Percentiles rank a stretch among this genome's conserved stretches.
Evolutionary conservation across 2,113 vertebrate species (phyloP).

Genomic region (Ophthalmolycus amberensis): DNA sequence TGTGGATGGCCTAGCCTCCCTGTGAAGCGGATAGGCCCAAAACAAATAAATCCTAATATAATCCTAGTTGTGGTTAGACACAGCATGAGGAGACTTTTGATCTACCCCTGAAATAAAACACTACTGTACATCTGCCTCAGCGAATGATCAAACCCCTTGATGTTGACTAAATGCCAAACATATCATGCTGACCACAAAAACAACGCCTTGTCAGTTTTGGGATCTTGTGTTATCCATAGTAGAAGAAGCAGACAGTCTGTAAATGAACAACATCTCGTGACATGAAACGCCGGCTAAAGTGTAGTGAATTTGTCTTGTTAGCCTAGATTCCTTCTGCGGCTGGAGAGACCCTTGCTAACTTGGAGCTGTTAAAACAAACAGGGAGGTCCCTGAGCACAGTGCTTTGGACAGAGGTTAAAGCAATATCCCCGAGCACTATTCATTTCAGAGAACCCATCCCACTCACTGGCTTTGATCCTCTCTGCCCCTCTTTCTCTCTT

Average conservation of each 20-base stretch:
- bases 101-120: slow-evolving; percentile 78
- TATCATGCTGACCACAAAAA: slow-evolving; percentile 56
- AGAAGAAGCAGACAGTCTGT: slow-evolving; percentile 28
- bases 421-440: slow-evolving; percentile 83
- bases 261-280: slow-evolving; percentile 57
- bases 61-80: slow-evolving; percentile 70
- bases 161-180: slow-evolving; percentile 64
- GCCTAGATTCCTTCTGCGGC: slow-evolving; percentile 67
- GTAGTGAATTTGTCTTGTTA: slow-evolving; percentile 60
- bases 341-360: slow-evolving; percentile 75
- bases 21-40: slow-evolving; percentile 65
- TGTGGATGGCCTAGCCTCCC: slow-evolving; percentile 63
- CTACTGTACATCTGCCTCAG: slow-evolving; percentile 73
- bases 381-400: slow-evolving; percentile 76
- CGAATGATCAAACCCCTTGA: slow-evolving; percentile 66
- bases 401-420: slow-evolving; percentile 84
- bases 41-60: slow-evolving; percentile 78
- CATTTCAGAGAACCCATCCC: slow-evolving; percentile 81
- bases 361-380: slow-evolving; percentile 83
- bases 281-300: slow-evolving; percentile 53
- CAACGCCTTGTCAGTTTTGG: slow-evolving; percentile 36
- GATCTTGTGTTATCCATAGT: slow-evolving; percentile 46
- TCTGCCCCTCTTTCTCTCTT: slow-evolving; percentile 63
- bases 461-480: slow-evolving; percentile 79
- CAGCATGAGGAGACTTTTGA: slow-evolving; percentile 77